phyloP scores from a whole-genome alignment of 2,888 invertebrate genomes.

The Mechanitis mazaeus region DNA sequence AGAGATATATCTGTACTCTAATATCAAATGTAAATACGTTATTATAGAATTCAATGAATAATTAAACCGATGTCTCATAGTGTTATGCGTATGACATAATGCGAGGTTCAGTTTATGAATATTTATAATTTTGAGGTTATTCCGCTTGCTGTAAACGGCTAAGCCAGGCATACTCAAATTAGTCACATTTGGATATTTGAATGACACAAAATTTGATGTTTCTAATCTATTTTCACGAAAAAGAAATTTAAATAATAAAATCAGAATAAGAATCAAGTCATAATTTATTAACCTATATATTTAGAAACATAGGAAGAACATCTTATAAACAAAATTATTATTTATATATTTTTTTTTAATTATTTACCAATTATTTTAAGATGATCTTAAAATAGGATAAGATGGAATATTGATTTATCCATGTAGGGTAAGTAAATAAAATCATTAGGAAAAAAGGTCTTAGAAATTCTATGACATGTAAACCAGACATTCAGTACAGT shows the following conservation, averaged over 20 bases:
- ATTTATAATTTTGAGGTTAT: too few relatives aligned
- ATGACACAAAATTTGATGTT: too few relatives aligned
- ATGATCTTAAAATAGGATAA: background rate
- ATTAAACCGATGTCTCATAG: too few relatives aligned
- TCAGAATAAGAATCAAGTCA: background rate
- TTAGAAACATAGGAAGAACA: conserved; percentile 2
- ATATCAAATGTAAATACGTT: too few relatives aligned
- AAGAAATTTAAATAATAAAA: background rate
- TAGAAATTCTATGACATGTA: background rate
- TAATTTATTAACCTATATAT: conserved; percentile 3
- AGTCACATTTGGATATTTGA: too few relatives aligned
- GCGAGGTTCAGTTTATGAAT: too few relatives aligned
- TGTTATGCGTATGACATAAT: too few relatives aligned
- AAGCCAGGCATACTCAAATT: too few relatives aligned
- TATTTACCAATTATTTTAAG: background rate
- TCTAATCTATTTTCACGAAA: too few relatives aligned
- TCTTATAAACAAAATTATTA: conserved; percentile 1
- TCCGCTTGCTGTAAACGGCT: too few relatives aligned
- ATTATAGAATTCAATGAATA: too few relatives aligned
- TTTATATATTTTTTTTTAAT: background rate
- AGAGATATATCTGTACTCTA: too few relatives aligned
- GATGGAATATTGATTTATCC: background rate
- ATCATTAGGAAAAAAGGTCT: background rate
- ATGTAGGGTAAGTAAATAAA: background rate
- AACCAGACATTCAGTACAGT: background rate